phyloP scores from a whole-genome alignment of 1,140 invertebrate genomes.

The Berghia stephanieae region DNA sequence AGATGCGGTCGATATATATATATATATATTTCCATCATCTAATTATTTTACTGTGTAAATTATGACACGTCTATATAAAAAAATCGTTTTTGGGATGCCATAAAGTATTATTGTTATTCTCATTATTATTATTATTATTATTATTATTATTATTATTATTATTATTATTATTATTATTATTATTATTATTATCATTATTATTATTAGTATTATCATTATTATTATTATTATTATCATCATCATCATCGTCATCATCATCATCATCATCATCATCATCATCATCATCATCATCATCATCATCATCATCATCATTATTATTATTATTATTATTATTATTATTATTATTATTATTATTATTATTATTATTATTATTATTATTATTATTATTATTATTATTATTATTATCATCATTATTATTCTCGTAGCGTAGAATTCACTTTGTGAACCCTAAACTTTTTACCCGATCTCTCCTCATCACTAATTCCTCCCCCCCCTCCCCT shows the following conservation, averaged over 20 bases:
- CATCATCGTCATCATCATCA: conserved; percentile 27
- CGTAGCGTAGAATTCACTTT: neutral
- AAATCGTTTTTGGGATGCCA: too few species aligned
- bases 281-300: conserved; percentile 23
- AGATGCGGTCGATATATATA: too few species aligned
- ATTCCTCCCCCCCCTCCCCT: neutral
- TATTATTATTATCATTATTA: too few species aligned
- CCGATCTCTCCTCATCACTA: neutral
- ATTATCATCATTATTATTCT: neutral
- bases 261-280: conserved; percentile 16
- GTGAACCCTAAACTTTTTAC: neutral
- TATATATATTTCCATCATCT: too few species aligned
- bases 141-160: neutral
- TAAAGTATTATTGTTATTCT: too few species aligned
- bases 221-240: conserved; percentile 3
- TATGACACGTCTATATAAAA: too few species aligned
- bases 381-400: neutral
- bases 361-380: neutral
- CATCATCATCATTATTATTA: conserved; percentile 4
- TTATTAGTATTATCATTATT: too few species aligned
- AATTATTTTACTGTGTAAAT: too few species aligned
- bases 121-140: neutral
- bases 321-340: neutral
- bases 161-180: neutral
- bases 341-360: neutral